Conservation (phyloP, 92 coral and sea anemone genomes). For the Parazoanthus atlanticus region DNA sequence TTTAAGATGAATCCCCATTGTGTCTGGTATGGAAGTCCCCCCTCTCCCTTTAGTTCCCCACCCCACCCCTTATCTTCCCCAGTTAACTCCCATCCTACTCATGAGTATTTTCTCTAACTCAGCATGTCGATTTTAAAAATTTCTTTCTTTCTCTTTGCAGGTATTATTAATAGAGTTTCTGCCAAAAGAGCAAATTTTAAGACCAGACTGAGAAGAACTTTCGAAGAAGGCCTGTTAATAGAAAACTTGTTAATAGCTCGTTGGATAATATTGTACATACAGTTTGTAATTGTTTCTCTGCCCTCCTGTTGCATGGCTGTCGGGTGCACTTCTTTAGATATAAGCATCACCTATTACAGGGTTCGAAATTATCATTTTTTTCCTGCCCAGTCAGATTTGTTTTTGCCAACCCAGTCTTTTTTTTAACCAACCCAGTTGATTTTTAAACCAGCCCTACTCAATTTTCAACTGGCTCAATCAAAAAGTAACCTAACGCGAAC, state of each 20-base stretch:
- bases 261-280: slow-evolving; percentile 12
- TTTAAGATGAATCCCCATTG: too few species aligned
- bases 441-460: too few species aligned
- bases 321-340: not conserved
- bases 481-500: too few species aligned
- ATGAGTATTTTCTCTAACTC: not conserved
- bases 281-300: not conserved
- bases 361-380: too few species aligned
- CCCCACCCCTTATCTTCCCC: too few species aligned
- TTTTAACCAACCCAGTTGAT: too few species aligned
- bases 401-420: too few species aligned
- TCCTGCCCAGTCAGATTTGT: not conserved
- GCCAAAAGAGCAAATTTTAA: slow-evolving; percentile 91
- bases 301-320: not conserved
- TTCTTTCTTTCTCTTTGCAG: slow-evolving; percentile 50
- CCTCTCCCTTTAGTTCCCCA: too few species aligned
- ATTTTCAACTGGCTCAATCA: too few species aligned
- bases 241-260: slow-evolving; percentile 17
- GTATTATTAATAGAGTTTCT: slow-evolving; percentile 93
- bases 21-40: too few species aligned
- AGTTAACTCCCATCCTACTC: too few species aligned
- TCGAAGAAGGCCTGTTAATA: not conserved
- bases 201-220: slow-evolving; percentile 72
- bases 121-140: not conserved
- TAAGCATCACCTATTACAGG: not conserved